These are phyloP conservation scores for Carterocephalus palaemon DNA, from an alignment of 2,888 invertebrate species.

Conservation along the genomic window DNA sequence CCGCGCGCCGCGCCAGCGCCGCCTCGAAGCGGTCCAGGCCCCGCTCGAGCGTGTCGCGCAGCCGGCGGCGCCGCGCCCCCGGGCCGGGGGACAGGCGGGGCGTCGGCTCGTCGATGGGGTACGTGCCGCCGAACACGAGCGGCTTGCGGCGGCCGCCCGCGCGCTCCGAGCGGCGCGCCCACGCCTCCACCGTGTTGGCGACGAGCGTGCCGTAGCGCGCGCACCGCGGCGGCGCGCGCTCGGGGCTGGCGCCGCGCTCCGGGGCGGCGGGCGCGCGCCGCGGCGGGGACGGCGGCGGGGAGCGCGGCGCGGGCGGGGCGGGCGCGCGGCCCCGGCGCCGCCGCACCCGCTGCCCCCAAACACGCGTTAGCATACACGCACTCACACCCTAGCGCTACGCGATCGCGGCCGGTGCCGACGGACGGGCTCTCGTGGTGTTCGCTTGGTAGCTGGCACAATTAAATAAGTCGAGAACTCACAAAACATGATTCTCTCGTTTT, in stretches of 20 bases:
- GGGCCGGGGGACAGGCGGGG: slow-evolving; percentile 20
- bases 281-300: slow-evolving; percentile 27
- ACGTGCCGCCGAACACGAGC: slow-evolving; percentile 90
- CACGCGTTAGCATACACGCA: slow-evolving; percentile 37
- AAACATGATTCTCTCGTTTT: too few relatives aligned
- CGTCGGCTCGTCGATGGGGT: slow-evolving; percentile 87
- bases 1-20: slow-evolving; percentile 13
- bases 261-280: slow-evolving; percentile 23
- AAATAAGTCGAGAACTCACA: too few relatives aligned
- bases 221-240: slow-evolving; percentile 27
- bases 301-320: slow-evolving; percentile 22
- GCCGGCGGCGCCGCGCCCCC: slow-evolving; percentile 38
- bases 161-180: slow-evolving; percentile 80
- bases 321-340: slow-evolving; percentile 2
- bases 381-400: slow-evolving; percentile 31
- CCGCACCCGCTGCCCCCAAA: slow-evolving; percentile 30
- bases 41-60: slow-evolving; percentile 64
- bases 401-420: slow-evolving; percentile 10
- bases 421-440: too few relatives aligned
- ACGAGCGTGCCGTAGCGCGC: slow-evolving; percentile 71
- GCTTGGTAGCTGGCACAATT: too few relatives aligned
- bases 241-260: slow-evolving; percentile 25
- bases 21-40: slow-evolving; percentile 67
- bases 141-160: slow-evolving; percentile 73
- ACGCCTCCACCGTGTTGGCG: slow-evolving; percentile 81